phyloP scores from a whole-genome alignment of 1,140 invertebrate genomes.

The Harlomillsia oculata region DNA sequence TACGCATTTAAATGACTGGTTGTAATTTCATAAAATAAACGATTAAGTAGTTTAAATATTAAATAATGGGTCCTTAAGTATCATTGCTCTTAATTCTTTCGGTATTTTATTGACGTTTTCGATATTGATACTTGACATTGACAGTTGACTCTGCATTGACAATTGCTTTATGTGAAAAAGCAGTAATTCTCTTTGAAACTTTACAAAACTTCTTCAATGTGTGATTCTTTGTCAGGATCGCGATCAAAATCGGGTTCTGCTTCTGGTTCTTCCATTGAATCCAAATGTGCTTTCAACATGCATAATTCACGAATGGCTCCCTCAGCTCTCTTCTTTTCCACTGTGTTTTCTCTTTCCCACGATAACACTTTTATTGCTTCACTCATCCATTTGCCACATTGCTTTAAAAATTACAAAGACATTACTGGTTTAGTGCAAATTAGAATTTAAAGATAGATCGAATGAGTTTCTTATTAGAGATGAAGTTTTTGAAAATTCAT shows the following conservation, averaged over 20 bases:
- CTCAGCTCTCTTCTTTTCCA: constrained; percentile 23
- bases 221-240: constrained; percentile 16
- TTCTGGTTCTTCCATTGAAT: neutral
- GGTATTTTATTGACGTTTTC: no score
- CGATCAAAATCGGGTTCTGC: neutral
- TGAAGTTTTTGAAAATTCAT: neutral
- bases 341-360: constrained; percentile 28
- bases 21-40: no score
- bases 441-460: no score
- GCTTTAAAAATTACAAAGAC: constrained; percentile 2
- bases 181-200: neutral
- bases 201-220: constrained; percentile 21
- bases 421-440: no score
- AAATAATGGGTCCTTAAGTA: no score
- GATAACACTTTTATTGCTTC: constrained; percentile 23
- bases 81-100: no score
- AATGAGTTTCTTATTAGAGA: neutral
- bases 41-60: no score
- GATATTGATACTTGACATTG: no score
- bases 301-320: constrained; percentile 25
- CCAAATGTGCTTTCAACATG: constrained; percentile 13
- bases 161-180: no score
- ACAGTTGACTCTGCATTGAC: no score
- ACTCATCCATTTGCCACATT: constrained; percentile 20
- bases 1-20: no score